Evolutionary conservation across 2,113 vertebrate genomes (phyloP).

Genomic region (Asarcornis scutulata): DNA sequence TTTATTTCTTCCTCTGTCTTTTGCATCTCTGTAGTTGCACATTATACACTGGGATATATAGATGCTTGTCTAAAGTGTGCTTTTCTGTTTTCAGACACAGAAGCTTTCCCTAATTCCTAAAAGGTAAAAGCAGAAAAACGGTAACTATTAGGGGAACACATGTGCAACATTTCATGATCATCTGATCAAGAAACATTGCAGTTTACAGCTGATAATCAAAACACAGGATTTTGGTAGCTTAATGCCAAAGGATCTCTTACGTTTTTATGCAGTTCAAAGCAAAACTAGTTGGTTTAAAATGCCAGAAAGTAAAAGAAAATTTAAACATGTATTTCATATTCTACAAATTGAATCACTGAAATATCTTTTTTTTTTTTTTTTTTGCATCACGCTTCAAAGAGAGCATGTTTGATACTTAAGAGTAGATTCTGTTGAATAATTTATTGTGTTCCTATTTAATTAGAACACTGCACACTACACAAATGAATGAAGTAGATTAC

Average conservation of each 20-base stretch:
- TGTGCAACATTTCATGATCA: neutral
- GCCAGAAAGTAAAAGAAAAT: neutral
- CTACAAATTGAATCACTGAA: neutral
- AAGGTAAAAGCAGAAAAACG: constrained; percentile 23
- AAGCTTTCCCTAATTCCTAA: neutral
- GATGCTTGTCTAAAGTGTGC: constrained; percentile 24
- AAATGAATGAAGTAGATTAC: neutral
- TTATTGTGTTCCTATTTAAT: neutral
- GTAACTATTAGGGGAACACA: neutral
- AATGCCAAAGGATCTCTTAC: neutral
- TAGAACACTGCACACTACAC: neutral
- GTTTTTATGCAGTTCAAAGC: neutral
- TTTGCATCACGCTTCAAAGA: neutral
- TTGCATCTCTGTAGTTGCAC: neutral
- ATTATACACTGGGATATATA: constrained; percentile 37
- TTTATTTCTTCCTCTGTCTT: neutral
- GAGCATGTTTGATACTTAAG: neutral
- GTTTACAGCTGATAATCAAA: neutral
- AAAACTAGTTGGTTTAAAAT: neutral
- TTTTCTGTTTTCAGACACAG: constrained; percentile 16
- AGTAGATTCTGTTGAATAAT: neutral
- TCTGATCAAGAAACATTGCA: neutral
- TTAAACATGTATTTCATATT: neutral
- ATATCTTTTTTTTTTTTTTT: neutral
- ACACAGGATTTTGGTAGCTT: neutral